Evolutionary conservation across 2,113 vertebrate species (phyloP), one percentile per base, ranked within the genome.

Genomic region (Scophthalmus maximus): DNA sequence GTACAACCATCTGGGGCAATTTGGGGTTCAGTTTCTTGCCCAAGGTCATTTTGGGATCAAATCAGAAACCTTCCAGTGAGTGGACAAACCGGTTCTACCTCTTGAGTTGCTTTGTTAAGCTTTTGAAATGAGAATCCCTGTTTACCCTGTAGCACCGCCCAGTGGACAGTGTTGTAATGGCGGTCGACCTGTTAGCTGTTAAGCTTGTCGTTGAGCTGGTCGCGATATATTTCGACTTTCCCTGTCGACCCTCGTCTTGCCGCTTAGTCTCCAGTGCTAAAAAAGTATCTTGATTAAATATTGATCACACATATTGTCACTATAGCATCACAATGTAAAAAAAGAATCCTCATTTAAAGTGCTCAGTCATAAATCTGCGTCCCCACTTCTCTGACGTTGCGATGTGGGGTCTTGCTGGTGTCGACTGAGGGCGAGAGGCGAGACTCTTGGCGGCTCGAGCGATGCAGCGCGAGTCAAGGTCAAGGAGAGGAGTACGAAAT

Each of bases 401-500:
- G 34, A 50, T 63, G 38, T 42, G 44, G 36, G 52, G 76, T 65
- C 53, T 12, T 32, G 30, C 53, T 15, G 34, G 60, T 50, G 64
- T 65, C 64, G 42, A 29, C 55, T 36, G 38, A 62, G 47, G 68
- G 52, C n/a, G 59, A 32, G 50, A 36, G 42, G 26, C 27, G 27
- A 77, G 60, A 20, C 51, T 68, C 71, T 56, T 2, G 65, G 73
- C 52, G 67, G 47, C 76, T 64, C 77, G 67, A 79, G 55, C 25
- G 68, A 88, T 86, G 62, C 40, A 30, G 36, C 27, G 61, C 67
- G 53, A 73, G 81, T 63, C 78, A 88, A 90, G 89, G 90, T 90
- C 85, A 86, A 76, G 73, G 64, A 78, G 67, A 78, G 55, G 56
- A 68, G 64, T 60, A 42, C 27, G 73, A 82, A n/a, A 86, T 76